phyloP scores from a whole-genome alignment of 2,797 vertebrate genomes.

The Pristis pectinata region DNA sequence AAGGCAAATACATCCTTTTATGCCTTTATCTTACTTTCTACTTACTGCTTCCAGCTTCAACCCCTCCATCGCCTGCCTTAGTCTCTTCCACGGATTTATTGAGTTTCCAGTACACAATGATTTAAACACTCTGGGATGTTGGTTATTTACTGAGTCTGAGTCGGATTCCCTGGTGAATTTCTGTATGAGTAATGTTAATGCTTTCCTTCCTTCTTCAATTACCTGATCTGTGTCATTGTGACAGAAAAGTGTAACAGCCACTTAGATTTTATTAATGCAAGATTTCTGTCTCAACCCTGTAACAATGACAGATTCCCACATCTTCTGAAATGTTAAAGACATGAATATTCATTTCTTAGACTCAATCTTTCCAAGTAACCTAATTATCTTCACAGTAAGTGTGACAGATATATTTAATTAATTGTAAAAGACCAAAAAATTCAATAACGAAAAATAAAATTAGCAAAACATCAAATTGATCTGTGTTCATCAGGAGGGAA shows the following conservation, averaged over 20 bases:
- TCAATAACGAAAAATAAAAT: neutral
- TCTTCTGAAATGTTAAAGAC: neutral
- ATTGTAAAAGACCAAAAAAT: neutral
- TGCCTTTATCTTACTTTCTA: neutral
- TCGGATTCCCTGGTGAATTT: neutral
- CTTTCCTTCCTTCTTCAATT: neutral
- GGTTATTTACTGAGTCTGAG: neutral
- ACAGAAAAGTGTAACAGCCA: neutral
- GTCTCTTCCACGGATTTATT: neutral
- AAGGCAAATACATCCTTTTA: too few relatives aligned
- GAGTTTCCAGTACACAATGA: neutral
- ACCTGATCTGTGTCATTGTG: conserved; percentile 2
- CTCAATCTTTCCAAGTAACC: conserved; percentile 9
- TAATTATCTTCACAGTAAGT: neutral
- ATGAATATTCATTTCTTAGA: conserved; percentile 23
- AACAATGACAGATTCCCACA: conserved; percentile 1
- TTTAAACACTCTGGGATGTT: neutral
- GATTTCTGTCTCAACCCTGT: neutral
- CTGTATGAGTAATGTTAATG: neutral
- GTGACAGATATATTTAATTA: conserved; percentile 22
- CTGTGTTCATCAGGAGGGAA: neutral
- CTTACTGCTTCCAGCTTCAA: neutral
- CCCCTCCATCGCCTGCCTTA: neutral
- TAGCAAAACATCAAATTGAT: neutral
- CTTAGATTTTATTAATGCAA: neutral